Base-by-base conservation (phyloP, 64 coral and sea anemone genomes). In the Porites lutea region DNA sequence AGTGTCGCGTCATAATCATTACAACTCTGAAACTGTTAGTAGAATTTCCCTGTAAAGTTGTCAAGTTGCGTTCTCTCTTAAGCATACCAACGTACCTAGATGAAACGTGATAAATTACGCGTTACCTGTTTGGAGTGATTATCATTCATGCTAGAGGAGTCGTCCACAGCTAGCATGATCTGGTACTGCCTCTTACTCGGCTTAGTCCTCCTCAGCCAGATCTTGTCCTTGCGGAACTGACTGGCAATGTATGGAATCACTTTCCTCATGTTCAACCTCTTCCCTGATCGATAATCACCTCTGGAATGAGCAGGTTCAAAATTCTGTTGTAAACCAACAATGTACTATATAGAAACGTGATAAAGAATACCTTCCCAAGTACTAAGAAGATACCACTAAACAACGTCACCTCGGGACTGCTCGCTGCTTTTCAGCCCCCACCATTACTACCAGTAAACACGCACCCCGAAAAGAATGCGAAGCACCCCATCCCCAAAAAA, bases 241-340 rank as follows among this genome's bases (percentile, higher is more conserved):
- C 97, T 98, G 52, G 97, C 97, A n/a, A 98, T 98, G 79, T 98
- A 98, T 59, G 97, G 94, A 52, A 98, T 98, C 48, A 98, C 97
- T 44, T 98, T 98, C 48, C 94, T 89, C 97, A 98, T 98, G 71
- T 98, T 98, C 65, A 98, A 83, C 7, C 97, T 70, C 48, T 96
- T 98, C 0, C 97, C 97, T 49, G 97, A 96, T 44, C 97, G 90
- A 73, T 98, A 98, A 66, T 98, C 97, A 59, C 97, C 97, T 82
- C 97, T 98, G 73, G 20, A 9, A 59, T 21, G 3, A 76, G 51
- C 12, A 76, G 43, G 43, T 45, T 44, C 11, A 74, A 44, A 46
- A 48, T 74, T 13, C 10, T 46, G 13, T 74, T 0, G 13, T 46
- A 46, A 70, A 70, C 3, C 1, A 23, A 70, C 18, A 5, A 16